Base-by-base conservation (phyloP, 1,140 invertebrate genomes). In the Drosophila parabipectinata region DNA sequence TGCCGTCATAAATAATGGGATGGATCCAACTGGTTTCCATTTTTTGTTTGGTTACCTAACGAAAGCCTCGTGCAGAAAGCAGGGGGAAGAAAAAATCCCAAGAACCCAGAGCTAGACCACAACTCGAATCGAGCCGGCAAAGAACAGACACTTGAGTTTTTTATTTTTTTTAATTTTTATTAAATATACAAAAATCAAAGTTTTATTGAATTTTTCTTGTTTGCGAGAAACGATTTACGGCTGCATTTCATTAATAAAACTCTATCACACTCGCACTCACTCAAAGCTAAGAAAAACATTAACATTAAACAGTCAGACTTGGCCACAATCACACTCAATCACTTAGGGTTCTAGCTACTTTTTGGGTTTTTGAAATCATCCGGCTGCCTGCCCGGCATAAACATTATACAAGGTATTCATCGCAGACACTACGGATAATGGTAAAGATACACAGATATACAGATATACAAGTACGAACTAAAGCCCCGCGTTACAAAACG, bases 321-420 rank as follows among this genome's bases (percentile, higher is more conserved):
- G 44, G 50, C 63, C 56, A 51, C 78, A 63, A 45, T 58, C 78
- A 59, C 47, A 74, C 82, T 21, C 15, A 18, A 18, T 47, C 44
- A 72, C 74, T 85, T 87, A 77, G 58, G 72, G 66, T 30, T 54
- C 83, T 88, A 87, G 39, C 55, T 85, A 85, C 73, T 87, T 88
- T 76, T 75, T 71, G 64, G 74, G 68, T 71, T 87, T 37, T 44
- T 73, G 47, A 59, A 73, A 71, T 88, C 79, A 72, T 88, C 76
- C 15, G 15, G 14, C 44, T 24, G 72, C 58, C 84, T 88, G 81
- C 67, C 72, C 79, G 81, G 81, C 81, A 81, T 85, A 81, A 87
- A 85, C 81, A 77, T 80, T 85, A 80, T 79, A 69, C 82, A 53
- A 50, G 63, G 28, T 62, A 63, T 58, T 58, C 48, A 45, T 48